Percentiles rank a stretch among this genome's conserved stretches.
phyloP scores from a whole-genome alignment of 2,113 vertebrate genomes.

The Ceyx margarethae region DNA sequence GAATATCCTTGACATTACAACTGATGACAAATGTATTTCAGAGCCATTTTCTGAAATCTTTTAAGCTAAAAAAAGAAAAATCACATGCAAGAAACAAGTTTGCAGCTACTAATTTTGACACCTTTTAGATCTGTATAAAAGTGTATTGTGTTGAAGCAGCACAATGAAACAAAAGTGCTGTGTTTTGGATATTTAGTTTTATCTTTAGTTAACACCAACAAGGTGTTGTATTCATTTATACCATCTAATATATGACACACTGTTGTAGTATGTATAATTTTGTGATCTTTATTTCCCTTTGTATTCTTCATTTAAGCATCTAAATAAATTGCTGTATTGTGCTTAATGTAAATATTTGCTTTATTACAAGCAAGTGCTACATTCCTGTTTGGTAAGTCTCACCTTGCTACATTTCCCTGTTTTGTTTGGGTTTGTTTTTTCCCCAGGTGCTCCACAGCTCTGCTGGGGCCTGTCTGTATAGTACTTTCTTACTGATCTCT shows the following conservation, averaged over 20 bases:
- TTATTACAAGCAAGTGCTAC: slow-evolving; percentile 68
- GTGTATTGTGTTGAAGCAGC: slow-evolving; percentile 86
- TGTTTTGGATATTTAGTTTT: slow-evolving; percentile 83
- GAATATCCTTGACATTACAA: slow-evolving; percentile 81
- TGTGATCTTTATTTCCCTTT: slow-evolving; percentile 93
- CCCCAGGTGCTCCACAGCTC: background rate
- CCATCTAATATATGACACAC: slow-evolving; percentile 87
- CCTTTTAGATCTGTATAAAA: slow-evolving; percentile 85
- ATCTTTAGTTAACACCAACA: slow-evolving; percentile 81
- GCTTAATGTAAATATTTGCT: slow-evolving; percentile 86
- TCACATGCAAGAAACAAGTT: slow-evolving; percentile 81
- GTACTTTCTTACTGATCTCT: background rate
- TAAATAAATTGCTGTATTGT: slow-evolving; percentile 99
- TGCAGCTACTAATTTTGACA: slow-evolving; percentile 84
- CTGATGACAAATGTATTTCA: slow-evolving; percentile 79
- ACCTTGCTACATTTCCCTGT: background rate
- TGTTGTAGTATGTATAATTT: slow-evolving; percentile 92
- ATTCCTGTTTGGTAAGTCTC: background rate
- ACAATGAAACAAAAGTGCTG: slow-evolving; percentile 75
- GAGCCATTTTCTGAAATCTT: slow-evolving; percentile 81
- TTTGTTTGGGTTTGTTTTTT: background rate
- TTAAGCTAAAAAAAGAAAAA: slow-evolving; percentile 78
- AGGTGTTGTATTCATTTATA: slow-evolving; percentile 83
- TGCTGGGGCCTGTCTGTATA: background rate
- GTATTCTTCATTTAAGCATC: slow-evolving; percentile 92